These are phyloP conservation scores for Drosophila watanabei DNA, from an alignment of 1,140 invertebrate genomes.

Conservation along the genomic window DNA sequence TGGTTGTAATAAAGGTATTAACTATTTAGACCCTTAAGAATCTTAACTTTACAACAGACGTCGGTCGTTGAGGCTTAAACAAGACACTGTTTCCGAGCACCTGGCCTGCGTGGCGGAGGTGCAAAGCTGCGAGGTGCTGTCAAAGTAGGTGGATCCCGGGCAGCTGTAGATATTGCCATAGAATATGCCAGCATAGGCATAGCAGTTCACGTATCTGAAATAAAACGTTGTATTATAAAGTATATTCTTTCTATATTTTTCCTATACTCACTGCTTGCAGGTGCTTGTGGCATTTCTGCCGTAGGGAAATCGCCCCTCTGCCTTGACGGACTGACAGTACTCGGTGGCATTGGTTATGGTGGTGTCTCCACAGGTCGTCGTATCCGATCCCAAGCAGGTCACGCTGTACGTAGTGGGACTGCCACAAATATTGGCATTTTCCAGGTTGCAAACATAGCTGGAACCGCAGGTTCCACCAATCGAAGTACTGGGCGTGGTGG, in stretches of 20 bases:
- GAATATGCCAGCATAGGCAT: not conserved
- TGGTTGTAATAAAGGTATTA: not conserved
- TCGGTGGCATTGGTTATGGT: constrained; percentile 26
- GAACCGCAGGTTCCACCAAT: constrained; percentile 43
- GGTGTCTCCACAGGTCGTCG: not conserved
- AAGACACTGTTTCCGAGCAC: constrained; percentile 25
- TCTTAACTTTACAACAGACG: constrained; percentile 7
- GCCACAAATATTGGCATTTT: constrained; percentile 33
- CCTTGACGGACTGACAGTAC: constrained; percentile 24
- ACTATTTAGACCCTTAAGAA: not conserved
- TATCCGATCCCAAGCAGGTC: constrained; percentile 9
- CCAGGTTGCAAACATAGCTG: constrained; percentile 31
- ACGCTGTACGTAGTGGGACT: not conserved
- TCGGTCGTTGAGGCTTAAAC: constrained; percentile 10
- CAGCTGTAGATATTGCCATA: constrained; percentile 46
- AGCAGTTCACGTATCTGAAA: constrained; percentile 52
- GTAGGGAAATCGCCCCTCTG: constrained; percentile 53
- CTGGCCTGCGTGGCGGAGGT: constrained; percentile 31
- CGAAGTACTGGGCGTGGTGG: not conserved
- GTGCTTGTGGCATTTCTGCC: constrained; percentile 30
- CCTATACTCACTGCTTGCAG: constrained; percentile 47
- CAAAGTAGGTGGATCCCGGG: constrained; percentile 41
- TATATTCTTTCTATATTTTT: too few species aligned
- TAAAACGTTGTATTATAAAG: not conserved
- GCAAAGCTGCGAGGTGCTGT: constrained; percentile 33